Conservation (phyloP, 2,113 vertebrate species). For the Aix galericulata region DNA sequence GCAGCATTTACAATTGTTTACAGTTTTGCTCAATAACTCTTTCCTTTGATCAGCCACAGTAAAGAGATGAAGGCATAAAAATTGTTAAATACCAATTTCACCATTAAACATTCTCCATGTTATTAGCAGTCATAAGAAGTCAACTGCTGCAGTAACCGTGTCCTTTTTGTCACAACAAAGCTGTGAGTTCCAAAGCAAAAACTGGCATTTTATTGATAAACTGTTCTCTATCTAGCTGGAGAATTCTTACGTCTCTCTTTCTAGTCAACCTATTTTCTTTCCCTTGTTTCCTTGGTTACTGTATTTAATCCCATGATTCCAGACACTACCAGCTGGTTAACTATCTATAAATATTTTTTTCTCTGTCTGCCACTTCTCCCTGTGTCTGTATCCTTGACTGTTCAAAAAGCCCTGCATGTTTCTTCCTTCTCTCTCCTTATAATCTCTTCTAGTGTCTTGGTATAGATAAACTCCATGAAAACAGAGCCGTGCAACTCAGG, state of each 20-base stretch:
- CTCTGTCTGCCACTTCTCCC: background rate
- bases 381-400: background rate
- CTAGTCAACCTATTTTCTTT: background rate
- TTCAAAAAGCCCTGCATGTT: background rate
- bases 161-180: background rate
- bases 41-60: background rate
- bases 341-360: background rate
- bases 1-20: background rate
- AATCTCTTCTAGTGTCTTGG: background rate
- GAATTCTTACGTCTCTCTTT: background rate
- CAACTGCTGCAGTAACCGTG: background rate
- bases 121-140: background rate
- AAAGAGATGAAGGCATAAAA: background rate
- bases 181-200: background rate
- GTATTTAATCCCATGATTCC: background rate
- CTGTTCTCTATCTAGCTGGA: background rate
- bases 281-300: background rate
- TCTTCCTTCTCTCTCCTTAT: background rate
- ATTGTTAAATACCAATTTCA: background rate
- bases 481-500: background rate
- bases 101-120: background rate
- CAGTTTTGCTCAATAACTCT: background rate
- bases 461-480: background rate
- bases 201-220: background rate
- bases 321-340: background rate